Evolutionary conservation across 2,888 invertebrate genomes (phyloP).

Genomic region (Helleia helle): DNA sequence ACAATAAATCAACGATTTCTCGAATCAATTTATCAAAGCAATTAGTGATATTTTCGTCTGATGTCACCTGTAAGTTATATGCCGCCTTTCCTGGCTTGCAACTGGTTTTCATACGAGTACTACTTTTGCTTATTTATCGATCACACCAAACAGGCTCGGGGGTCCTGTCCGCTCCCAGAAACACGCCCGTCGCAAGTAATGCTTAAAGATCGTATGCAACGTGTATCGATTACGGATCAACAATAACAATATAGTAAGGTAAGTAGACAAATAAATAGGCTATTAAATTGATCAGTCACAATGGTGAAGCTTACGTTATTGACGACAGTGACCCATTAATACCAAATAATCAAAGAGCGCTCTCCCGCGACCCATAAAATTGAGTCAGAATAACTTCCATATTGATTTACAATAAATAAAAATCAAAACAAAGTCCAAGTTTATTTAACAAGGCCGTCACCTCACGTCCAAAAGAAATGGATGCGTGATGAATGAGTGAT

Average conservation of each 20-base stretch:
- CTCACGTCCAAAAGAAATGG: conserved; percentile 13
- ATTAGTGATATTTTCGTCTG: neutral
- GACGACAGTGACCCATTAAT: no score
- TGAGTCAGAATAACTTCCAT: no score
- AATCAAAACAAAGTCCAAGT: conserved; percentile 1
- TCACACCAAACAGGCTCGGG: neutral
- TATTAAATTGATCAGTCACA: no score
- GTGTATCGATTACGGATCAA: no score
- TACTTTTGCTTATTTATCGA: conserved; percentile 1
- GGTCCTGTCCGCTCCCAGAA: no score
- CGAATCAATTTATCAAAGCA: neutral
- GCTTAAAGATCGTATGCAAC: no score
- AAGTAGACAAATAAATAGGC: no score
- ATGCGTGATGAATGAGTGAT: conserved; percentile 40
- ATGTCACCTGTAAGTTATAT: neutral
- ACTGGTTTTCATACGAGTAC: neutral
- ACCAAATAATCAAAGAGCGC: no score
- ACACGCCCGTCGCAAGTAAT: no score
- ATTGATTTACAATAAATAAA: neutral
- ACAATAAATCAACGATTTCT: neutral
- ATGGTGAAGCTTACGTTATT: no score
- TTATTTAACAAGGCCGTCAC: conserved; percentile 23
- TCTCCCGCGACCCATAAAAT: no score
- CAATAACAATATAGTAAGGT: no score
- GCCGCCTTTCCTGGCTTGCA: conserved; percentile 1